Conservation (phyloP, 2,113 vertebrate genomes). For the Psophia crepitans region DNA sequence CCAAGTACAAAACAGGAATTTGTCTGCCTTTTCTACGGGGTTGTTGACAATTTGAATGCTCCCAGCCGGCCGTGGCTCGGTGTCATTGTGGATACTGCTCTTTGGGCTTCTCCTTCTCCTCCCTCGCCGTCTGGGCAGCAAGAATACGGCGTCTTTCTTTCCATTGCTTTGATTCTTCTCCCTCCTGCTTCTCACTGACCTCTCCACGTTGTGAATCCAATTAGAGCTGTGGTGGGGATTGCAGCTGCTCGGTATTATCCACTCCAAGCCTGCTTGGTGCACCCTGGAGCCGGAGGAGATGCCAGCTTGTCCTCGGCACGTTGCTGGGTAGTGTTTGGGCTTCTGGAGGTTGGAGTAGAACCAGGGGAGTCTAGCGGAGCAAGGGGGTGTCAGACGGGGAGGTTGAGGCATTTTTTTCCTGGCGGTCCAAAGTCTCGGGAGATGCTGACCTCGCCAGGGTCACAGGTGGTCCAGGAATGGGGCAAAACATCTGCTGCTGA, state of each 20-base stretch:
- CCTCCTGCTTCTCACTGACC: conserved; percentile 66
- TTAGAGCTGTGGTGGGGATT: conserved; percentile 42
- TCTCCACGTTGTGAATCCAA: conserved; percentile 67
- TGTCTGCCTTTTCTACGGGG: conserved; percentile 53
- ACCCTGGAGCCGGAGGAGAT: not conserved
- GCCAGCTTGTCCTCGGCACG: not conserved
- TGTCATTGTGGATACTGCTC: conserved; percentile 28
- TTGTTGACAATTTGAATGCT: conserved; percentile 57
- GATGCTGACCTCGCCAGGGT: not conserved
- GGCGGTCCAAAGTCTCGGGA: rapidly evolving
- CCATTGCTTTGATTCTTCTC: conserved; percentile 65
- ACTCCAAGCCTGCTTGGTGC: conserved; percentile 20
- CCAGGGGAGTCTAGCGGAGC: not conserved
- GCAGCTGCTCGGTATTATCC: conserved; percentile 36
- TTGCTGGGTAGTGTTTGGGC: not conserved
- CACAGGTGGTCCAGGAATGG: not conserved
- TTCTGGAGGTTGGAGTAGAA: not conserved
- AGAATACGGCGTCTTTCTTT: conserved; percentile 57
- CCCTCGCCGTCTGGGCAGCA: conserved; percentile 57
- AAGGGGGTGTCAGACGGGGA: not conserved
- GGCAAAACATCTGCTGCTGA: not conserved
- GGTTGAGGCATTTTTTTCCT: not conserved
- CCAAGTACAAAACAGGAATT: conserved; percentile 61
- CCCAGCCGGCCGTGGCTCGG: not conserved
- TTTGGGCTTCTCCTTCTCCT: conserved; percentile 47